Base-by-base conservation (phyloP, 2,113 vertebrate species). In the Nerophis ophidion region DNA sequence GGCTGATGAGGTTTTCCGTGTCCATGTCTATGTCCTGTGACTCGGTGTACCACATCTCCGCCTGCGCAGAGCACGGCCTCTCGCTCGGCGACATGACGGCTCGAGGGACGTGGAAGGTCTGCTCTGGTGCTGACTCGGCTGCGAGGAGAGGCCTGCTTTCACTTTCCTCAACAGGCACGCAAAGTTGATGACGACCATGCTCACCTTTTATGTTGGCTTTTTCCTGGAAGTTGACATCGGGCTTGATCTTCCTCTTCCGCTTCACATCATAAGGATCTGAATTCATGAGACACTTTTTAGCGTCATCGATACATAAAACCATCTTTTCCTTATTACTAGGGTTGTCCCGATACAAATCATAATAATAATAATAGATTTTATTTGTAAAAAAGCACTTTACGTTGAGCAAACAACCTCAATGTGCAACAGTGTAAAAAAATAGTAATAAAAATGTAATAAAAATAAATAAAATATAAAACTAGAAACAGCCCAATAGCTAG, bases 191-290 rank as follows among this genome's bases (percentile, higher is more conserved):
- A 15, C 10, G 1, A 8, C 5, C 3, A 40, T 33, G 6, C 75
- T 78, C 64, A 91, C 90, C 86, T 81, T 82, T 49, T 1, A 35
- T 62, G 66, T 71, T 75, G 5, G 84, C 44, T 35, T 80, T 80
- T 5, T 89, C 85, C 7, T 65, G 81, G 57, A 89, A 78, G 44
- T 68, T 79, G 36, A 83, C 65, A 54, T 87, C 83, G 0, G 81
- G 66, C 68, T 89, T 91, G 3, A 88, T 80, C 68, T 83, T 89
- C 5, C 81, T 85, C 66, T 92, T 92, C 19, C 90, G 74, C 19
- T 89, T 91, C 40, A 92, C 90, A 44, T 84, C 86, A 42, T 91
- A 92, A 0, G 90, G 90, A 86, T 92, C 90, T 92, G 74, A 63
- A 34, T 45, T 58, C 36, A 61, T 17, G 47, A 19, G 26, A 65